Conservation (phyloP, 2,888 invertebrate genomes). For the Acleris laterana region DNA sequence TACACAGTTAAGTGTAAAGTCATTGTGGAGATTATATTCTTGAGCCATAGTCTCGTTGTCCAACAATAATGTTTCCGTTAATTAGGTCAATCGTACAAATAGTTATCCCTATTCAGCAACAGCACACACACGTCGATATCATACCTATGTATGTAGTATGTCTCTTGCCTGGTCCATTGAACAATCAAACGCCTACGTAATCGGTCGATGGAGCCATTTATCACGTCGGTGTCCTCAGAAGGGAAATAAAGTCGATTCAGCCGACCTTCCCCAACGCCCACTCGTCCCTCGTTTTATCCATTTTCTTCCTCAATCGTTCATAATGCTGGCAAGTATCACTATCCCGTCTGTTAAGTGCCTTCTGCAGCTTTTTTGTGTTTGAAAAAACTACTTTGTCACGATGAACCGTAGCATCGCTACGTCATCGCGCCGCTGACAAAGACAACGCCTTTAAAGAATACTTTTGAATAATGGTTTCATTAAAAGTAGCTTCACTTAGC, state of each 20-base stretch:
- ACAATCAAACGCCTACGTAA: slow-evolving; percentile 35
- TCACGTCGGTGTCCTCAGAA: slow-evolving; percentile 29
- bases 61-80: too few species aligned
- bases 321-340: slow-evolving; percentile 15
- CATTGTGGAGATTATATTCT: too few species aligned
- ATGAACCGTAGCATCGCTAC: slow-evolving; percentile 6
- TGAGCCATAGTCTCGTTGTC: too few species aligned
- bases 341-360: slow-evolving; percentile 23
- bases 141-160: slow-evolving; percentile 21
- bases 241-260: slow-evolving; percentile 24
- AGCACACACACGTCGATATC: background rate
- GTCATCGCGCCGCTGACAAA: background rate
- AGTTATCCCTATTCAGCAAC: background rate
- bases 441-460: background rate
- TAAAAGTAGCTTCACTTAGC: too few species aligned
- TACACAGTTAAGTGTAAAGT: background rate
- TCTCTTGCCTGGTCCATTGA: slow-evolving; percentile 25
- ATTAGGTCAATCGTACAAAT: too few species aligned
- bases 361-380: slow-evolving; percentile 22
- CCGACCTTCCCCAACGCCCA: slow-evolving; percentile 27
- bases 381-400: slow-evolving; percentile 30
- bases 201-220: slow-evolving; percentile 27
- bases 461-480: too few species aligned
- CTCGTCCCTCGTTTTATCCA: slow-evolving; percentile 29
- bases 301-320: slow-evolving; percentile 18